phyloP scores from a whole-genome alignment of 2,797 vertebrate genomes.

The Vireo griseus region DNA sequence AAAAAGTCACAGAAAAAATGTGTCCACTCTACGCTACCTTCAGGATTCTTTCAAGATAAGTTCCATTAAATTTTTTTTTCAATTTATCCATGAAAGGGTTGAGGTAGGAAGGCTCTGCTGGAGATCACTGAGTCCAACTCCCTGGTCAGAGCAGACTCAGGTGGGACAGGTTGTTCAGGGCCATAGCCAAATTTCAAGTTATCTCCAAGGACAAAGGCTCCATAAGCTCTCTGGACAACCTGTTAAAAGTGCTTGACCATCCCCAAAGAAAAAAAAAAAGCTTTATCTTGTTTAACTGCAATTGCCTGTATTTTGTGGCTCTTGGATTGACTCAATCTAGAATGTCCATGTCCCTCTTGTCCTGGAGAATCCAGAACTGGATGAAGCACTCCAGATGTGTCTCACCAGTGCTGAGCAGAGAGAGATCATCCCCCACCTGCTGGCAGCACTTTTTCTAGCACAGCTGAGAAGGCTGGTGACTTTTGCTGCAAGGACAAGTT shows the following conservation, averaged over 20 bases:
- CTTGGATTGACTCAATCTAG: neutral
- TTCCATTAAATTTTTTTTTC: neutral
- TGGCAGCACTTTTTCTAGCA: neutral
- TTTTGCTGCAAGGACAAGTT: neutral
- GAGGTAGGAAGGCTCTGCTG: neutral
- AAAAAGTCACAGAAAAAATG: neutral
- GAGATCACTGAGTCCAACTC: neutral
- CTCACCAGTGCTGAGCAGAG: neutral
- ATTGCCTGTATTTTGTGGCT: neutral
- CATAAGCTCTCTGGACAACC: neutral
- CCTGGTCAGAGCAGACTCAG: neutral
- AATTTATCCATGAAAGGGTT: neutral
- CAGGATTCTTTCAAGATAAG: neutral
- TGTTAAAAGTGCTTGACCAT: neutral
- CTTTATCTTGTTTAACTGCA: neutral
- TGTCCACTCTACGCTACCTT: neutral
- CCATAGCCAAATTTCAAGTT: rapidly evolving
- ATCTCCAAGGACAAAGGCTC: neutral
- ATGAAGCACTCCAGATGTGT: neutral
- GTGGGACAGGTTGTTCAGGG: neutral
- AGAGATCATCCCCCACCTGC: neutral
- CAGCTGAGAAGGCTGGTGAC: neutral
- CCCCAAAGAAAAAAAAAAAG: neutral
- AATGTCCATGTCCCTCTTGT: neutral
- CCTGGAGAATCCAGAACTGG: neutral